phyloP scores from a whole-genome alignment of 2,113 vertebrate species.

The Eptesicus fuscus region DNA sequence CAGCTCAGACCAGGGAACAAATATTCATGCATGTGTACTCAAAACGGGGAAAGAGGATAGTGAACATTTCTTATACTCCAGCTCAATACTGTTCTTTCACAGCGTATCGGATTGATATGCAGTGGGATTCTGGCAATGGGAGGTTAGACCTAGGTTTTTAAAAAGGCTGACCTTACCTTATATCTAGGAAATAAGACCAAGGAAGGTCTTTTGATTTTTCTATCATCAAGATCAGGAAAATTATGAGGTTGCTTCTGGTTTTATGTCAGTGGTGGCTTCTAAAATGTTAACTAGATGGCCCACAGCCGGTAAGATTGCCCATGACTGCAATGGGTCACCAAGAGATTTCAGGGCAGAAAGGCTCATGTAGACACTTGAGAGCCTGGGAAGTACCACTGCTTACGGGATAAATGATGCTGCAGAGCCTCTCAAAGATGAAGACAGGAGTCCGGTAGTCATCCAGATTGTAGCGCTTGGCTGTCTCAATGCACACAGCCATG shows the following conservation, averaged over 20 bases:
- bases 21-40: accelerated
- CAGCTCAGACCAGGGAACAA: not conserved
- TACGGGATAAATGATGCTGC: slow-evolving; percentile 99
- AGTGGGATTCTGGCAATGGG: not conserved
- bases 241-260: not conserved
- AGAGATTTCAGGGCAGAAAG: not conserved
- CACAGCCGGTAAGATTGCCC: not conserved
- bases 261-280: not conserved
- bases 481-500: slow-evolving; percentile 99
- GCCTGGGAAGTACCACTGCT: slow-evolving; percentile 63
- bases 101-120: not conserved
- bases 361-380: accelerated
- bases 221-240: not conserved
- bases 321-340: not conserved
- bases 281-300: not conserved
- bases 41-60: accelerated
- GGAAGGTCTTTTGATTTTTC: not conserved
- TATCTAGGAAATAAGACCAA: not conserved
- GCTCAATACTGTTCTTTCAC: not conserved
- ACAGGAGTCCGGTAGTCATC: slow-evolving; percentile 98
- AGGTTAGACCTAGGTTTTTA: not conserved
- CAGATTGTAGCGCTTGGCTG: slow-evolving; percentile 96
- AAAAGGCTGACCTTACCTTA: not conserved
- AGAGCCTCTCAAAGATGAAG: slow-evolving; percentile 99
- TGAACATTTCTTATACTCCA: not conserved